phyloP scores from a whole-genome alignment of 2,113 vertebrate species.

The Hippocampus mohnikei region DNA sequence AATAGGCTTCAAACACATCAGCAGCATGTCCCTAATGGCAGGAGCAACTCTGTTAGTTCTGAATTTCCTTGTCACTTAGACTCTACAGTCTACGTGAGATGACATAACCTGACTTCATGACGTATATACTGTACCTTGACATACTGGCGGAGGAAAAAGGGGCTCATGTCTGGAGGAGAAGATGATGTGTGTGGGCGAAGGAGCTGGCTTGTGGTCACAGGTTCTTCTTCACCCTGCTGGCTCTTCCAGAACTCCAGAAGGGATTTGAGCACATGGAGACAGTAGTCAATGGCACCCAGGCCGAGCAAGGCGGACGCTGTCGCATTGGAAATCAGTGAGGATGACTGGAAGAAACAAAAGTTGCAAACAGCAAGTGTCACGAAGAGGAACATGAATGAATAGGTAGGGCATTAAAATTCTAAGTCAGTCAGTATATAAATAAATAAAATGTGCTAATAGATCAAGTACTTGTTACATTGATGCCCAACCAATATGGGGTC shows the following conservation, averaged over 20 bases:
- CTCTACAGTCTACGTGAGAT: background rate
- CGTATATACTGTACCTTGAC: conserved; percentile 83
- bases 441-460: too few species aligned
- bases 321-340: conserved; percentile 95
- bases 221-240: conserved; percentile 94
- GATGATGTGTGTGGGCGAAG: conserved; percentile 92
- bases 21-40: conserved; percentile 86
- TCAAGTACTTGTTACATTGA: too few species aligned
- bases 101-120: background rate
- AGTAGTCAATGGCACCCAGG: conserved; percentile 94
- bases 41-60: conserved; percentile 14
- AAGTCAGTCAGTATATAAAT: background rate
- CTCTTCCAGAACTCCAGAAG: conserved; percentile 96
- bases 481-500: too few species aligned
- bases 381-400: background rate
- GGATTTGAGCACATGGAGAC: conserved; percentile 92
- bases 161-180: conserved; percentile 97
- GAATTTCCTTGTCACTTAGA: background rate
- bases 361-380: conserved; percentile 4
- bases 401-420: background rate
- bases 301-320: conserved; percentile 92
- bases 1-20: conserved; percentile 97
- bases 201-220: conserved; percentile 85
- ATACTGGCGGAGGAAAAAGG: conserved; percentile 96
- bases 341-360: conserved; percentile 74